Evolutionary conservation across 2,113 vertebrate species (phyloP), one percentile per base, ranked within the genome.

Genomic region (Macquaria ambigua): DNA sequence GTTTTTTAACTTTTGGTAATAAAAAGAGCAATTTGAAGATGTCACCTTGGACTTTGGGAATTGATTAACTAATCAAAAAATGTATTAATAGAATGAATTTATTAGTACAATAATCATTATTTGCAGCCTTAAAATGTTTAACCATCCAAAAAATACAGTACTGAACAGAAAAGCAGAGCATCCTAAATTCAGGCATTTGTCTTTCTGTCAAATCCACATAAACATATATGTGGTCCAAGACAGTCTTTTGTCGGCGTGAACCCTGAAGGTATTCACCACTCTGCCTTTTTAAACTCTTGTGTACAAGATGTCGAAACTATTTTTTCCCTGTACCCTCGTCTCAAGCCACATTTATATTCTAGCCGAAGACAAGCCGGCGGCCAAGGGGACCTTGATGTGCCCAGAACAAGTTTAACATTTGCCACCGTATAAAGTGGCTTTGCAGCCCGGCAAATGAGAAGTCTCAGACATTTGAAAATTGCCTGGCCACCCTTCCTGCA

Each of bases 331-430:
- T 61, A 52, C 43, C 5, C 16, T 81, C 23, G 3, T 80, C 79
- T 72, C 25, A 39, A 74, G 62, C 82, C 68, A 56, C 85, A 93
- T 93, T 93, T 88, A 93, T 80, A 92, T 92, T 92, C 92, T 53
- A 80, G 79, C 53, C 8, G 25, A 87, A 86, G 79, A 82, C 83
- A 76, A 84, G 83, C 79, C 15, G 21, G 56, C 41, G 8, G 79
- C 89, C 93, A 84, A 89, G 90, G 89, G 79, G 90, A 95, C 91
- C 90, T 93, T 91, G 92, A 87, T 93, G 89, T 82, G 85, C 80
- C 79, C 90, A 83, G 89, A 92, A 91, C 90, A 90, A 90, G 87
- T 92, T 94, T 88, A 93, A 91, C 88, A 92, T 93, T 90, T 92
- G 86, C 89, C 82, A 77, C 74, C 58, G 6, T 81, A 76, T 85